Conservation (phyloP, 2,797 vertebrate genomes). For the Lacerta agilis region DNA sequence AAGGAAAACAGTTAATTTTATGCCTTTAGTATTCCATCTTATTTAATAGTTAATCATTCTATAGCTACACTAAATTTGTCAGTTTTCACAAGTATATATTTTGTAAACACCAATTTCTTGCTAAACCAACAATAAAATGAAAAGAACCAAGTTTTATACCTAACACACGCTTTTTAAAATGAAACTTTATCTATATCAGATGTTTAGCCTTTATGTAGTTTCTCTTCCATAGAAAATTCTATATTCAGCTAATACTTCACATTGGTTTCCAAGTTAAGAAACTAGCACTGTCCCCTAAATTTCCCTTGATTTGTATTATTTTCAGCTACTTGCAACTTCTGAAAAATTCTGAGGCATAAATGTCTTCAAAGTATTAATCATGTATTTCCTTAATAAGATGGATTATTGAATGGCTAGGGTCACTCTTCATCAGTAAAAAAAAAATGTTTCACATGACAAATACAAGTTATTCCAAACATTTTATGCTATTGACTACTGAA, state of each 20-base stretch:
- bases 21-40: conserved; percentile 83
- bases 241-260: conserved; percentile 82
- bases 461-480: conserved; percentile 83
- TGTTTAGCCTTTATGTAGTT: conserved; percentile 70
- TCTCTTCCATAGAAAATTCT: conserved; percentile 76
- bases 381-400: conserved; percentile 76
- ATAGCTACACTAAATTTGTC: conserved; percentile 78
- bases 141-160: conserved; percentile 80
- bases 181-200: conserved; percentile 78
- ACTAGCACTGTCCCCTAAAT: conserved; percentile 58
- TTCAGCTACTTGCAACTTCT: conserved; percentile 74
- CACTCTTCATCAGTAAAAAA: conserved; percentile 79
- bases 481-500: conserved; percentile 87
- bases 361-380: conserved; percentile 70
- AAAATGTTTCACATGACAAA: conserved; percentile 91
- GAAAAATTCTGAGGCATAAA: conserved; percentile 75
- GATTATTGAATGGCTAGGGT: conserved; percentile 78
- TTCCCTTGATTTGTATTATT: conserved; percentile 68
- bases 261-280: conserved; percentile 75
- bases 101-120: conserved; percentile 81
- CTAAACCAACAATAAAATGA: conserved; percentile 81
- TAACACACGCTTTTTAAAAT: conserved; percentile 78
- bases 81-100: conserved; percentile 78
- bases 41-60: conserved; percentile 78
- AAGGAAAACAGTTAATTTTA: conserved; percentile 82